Percentiles rank a stretch among this genome's conserved stretches.
These are phyloP conservation scores for Ferrisia virgata DNA, from an alignment of 2,888 invertebrate species.

Conservation along the genomic window DNA sequence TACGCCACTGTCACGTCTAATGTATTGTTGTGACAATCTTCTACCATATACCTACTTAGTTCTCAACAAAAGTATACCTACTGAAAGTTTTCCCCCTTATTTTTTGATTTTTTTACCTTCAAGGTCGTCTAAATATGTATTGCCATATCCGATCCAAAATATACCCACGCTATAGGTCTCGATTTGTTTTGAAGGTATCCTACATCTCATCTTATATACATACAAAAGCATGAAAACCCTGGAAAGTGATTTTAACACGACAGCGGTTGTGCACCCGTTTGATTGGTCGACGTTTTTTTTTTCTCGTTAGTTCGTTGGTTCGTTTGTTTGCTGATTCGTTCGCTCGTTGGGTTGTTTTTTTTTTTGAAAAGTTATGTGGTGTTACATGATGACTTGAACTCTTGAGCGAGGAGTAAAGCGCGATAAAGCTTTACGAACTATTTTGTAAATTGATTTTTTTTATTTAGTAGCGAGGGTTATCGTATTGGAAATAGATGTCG, in stretches of 20 bases:
- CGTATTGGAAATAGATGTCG: neutral
- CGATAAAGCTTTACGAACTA: neutral
- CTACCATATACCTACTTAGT: neutral
- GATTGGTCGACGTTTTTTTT: neutral
- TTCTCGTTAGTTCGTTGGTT: neutral
- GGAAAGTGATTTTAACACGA: neutral
- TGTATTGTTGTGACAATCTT: conserved; percentile 6
- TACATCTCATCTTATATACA: no score
- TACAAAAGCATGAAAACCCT: no score
- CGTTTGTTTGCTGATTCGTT: no score
- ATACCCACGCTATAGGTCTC: no score
- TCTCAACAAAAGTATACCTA: neutral
- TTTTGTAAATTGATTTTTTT: neutral
- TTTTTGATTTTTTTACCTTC: neutral
- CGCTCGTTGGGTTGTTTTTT: no score
- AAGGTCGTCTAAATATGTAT: no score
- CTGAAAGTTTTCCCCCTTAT: neutral
- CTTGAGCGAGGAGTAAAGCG: neutral
- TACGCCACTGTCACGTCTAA: neutral
- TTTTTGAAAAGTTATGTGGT: no score
- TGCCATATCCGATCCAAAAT: no score
- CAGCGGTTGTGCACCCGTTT: neutral
- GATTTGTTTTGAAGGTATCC: no score
- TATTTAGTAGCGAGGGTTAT: neutral
- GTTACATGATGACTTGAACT: no score